Percentiles rank a stretch among this genome's conserved stretches.
Evolutionary conservation across 2,113 vertebrate species (phyloP).

Genomic region (Psittacula cyanocephala): DNA sequence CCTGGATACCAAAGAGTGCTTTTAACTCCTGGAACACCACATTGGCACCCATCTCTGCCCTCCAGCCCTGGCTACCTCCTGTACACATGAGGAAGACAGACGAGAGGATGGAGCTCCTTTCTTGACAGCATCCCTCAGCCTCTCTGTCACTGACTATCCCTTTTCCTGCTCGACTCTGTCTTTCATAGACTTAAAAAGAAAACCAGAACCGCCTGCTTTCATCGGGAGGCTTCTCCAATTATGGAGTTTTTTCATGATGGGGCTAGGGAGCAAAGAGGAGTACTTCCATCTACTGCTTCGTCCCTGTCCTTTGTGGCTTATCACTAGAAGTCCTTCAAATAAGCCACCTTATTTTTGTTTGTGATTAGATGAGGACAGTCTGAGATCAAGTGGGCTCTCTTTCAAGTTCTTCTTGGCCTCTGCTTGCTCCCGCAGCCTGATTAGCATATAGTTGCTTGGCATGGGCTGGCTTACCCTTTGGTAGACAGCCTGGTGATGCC

Average conservation of each 20-base stretch:
- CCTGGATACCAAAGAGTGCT: slow-evolving; percentile 76
- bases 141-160: background rate
- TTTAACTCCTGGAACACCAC: slow-evolving; percentile 71
- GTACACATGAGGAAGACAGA: background rate
- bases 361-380: background rate
- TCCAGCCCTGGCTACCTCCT: background rate
- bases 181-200: background rate
- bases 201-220: background rate
- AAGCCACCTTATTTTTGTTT: background rate
- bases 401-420: background rate
- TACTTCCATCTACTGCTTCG: background rate
- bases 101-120: background rate
- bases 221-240: background rate
- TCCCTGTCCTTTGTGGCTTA: background rate
- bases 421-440: background rate
- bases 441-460: background rate
- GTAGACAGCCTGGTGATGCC: background rate
- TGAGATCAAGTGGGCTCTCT: background rate
- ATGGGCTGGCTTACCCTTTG: background rate
- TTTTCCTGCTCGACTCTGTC: background rate
- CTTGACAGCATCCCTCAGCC: background rate
- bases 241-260: background rate
- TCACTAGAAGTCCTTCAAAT: background rate
- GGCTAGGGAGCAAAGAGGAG: background rate
- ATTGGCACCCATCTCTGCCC: background rate